A percentile compares a stretch with the other conserved stretches of the same genome.
Evolutionary conservation across 2,113 vertebrate genomes (phyloP).

Genomic region (Edolisoma coerulescens): DNA sequence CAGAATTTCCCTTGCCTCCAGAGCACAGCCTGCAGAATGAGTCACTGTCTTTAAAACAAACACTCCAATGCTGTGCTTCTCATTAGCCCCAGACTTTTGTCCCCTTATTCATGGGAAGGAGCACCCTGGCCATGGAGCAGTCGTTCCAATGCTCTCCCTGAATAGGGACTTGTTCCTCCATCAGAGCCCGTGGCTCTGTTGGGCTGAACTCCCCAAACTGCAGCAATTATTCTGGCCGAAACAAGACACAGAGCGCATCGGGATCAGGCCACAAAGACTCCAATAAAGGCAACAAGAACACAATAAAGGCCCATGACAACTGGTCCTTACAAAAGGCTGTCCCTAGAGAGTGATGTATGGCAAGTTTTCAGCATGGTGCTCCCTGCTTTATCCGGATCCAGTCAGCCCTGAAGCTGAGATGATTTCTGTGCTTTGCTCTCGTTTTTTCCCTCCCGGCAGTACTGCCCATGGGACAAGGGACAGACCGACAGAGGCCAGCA

Average conservation of each 20-base stretch:
- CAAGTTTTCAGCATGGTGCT: neutral
- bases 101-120: constrained; percentile 43
- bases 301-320: neutral
- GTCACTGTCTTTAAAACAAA: constrained; percentile 42
- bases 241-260: neutral
- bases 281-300: neutral
- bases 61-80: neutral
- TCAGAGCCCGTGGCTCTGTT: fast-evolving
- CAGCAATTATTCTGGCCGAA: neutral
- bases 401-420: neutral
- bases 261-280: neutral
- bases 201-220: neutral
- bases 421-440: neutral
- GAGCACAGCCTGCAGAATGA: neutral
- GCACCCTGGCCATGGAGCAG: neutral
- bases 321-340: neutral
- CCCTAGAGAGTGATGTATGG: neutral
- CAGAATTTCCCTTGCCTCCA: neutral
- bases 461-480: neutral
- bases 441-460: neutral
- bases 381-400: neutral
- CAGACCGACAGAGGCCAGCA: neutral
- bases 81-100: constrained; percentile 25
- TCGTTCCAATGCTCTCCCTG: neutral
- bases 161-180: neutral